A percentile compares a stretch with the other conserved stretches of the same genome.
These are phyloP conservation scores for Chaetodon trifasciatus DNA, from an alignment of 2,797 vertebrate species.

Conservation along the genomic window DNA sequence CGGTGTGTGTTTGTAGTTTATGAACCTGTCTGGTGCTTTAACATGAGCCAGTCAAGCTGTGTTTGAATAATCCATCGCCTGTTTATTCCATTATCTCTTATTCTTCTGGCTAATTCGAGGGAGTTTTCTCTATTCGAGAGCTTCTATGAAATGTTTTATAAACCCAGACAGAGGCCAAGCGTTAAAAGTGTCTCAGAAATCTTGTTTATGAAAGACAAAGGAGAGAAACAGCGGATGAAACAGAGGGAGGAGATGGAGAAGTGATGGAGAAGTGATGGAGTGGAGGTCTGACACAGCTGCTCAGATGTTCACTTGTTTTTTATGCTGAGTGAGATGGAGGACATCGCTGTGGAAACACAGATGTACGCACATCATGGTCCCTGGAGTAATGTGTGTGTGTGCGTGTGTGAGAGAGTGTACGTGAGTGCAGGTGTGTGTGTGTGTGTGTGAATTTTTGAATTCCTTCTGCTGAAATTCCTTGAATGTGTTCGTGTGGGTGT, in stretches of 20 bases:
- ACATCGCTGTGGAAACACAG: conserved; percentile 50
- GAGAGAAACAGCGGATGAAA: conserved; percentile 10
- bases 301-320: conserved; percentile 54
- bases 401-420: conserved; percentile 2
- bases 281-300: conserved; percentile 59
- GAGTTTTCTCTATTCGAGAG: conserved; percentile 10
- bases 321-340: conserved; percentile 55
- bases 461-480: conserved; percentile 45
- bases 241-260: background rate
- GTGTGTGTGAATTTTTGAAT: conserved; percentile 24
- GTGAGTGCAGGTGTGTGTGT: conserved; percentile 1
- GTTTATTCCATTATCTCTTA: conserved; percentile 3
- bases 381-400: conserved; percentile 41
- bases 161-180: conserved; percentile 21
- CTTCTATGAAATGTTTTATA: conserved; percentile 29
- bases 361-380: conserved; percentile 44
- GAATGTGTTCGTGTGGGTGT: conserved; percentile 43
- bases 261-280: conserved; percentile 38
- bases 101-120: background rate
- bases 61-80: background rate
- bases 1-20: conserved; percentile 21
- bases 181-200: conserved; percentile 33
- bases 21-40: background rate
- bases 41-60: background rate
- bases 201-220: conserved; percentile 28